Conservation (phyloP, 1,140 invertebrate genomes). For the Vollenhovia emeryi region DNA sequence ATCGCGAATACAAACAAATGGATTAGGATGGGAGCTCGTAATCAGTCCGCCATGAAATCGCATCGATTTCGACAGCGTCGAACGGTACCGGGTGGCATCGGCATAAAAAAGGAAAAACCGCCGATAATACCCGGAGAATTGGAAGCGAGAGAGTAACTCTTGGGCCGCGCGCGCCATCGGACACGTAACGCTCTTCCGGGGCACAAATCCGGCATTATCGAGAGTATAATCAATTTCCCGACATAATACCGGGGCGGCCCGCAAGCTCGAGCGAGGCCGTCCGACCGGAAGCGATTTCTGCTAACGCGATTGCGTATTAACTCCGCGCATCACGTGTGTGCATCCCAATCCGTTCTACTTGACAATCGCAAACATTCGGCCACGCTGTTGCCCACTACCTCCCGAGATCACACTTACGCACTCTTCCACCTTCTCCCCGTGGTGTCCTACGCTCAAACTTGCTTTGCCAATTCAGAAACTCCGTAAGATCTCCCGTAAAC, state of each 20-base stretch:
- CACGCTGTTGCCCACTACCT: not conserved
- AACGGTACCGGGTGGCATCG: slow-evolving; percentile 16
- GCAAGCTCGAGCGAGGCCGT: slow-evolving; percentile 74
- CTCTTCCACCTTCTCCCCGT: not conserved
- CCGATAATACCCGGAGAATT: slow-evolving; percentile 32
- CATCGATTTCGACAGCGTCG: slow-evolving; percentile 28
- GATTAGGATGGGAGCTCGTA: slow-evolving; percentile 22
- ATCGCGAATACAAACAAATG: slow-evolving; percentile 19
- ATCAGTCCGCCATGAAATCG: slow-evolving; percentile 51
- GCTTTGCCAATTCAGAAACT: not conserved
- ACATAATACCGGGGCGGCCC: slow-evolving; percentile 76
- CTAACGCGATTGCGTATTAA: slow-evolving; percentile 83
- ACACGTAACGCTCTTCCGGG: slow-evolving; percentile 51
- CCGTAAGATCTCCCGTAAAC: not conserved
- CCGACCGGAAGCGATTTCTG: slow-evolving; percentile 80
- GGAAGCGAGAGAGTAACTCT: slow-evolving; percentile 47
- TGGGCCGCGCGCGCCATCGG: slow-evolving; percentile 31
- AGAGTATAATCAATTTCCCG: slow-evolving; percentile 81
- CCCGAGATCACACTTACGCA: slow-evolving; percentile 13
- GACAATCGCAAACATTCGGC: slow-evolving; percentile 45
- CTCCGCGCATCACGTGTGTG: slow-evolving; percentile 76
- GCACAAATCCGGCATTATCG: slow-evolving; percentile 77
- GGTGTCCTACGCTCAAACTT: not conserved
- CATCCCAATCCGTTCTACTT: slow-evolving; percentile 57
- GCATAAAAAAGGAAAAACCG: slow-evolving; percentile 39